These are phyloP conservation scores for Aleiodes sp. DNA, from an alignment of 1,140 invertebrate species.

Conservation along the genomic window DNA sequence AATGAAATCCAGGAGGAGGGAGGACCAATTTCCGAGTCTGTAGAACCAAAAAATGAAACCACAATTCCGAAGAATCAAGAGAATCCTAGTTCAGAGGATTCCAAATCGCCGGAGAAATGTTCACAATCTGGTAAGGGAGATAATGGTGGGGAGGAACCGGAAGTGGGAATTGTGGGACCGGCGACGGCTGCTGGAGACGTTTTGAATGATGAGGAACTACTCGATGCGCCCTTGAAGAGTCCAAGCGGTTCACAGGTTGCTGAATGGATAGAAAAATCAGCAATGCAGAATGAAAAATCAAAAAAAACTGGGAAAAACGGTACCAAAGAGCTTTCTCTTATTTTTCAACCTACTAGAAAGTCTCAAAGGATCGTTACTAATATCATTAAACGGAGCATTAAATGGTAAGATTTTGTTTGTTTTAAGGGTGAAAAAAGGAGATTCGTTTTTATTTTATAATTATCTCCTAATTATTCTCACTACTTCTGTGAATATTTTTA, in stretches of 20 bases:
- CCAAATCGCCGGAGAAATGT: not conserved
- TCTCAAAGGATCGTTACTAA: not conserved
- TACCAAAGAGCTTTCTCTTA: not conserved
- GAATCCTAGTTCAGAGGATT: not conserved
- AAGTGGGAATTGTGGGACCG: slow-evolving; percentile 25
- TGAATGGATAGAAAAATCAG: slow-evolving; percentile 21
- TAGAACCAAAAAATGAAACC: not conserved
- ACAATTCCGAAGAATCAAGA: not conserved
- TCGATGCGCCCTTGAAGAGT: slow-evolving; percentile 10
- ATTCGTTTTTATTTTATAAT: no score
- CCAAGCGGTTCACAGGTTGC: not conserved
- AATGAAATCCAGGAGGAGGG: not conserved
- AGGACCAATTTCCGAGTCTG: not conserved
- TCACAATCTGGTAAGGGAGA: not conserved
- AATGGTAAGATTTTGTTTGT: not conserved
- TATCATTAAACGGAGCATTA: not conserved
- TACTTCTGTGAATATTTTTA: no score
- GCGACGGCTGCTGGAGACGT: slow-evolving; percentile 24
- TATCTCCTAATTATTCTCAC: no score
- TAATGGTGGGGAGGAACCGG: slow-evolving; percentile 11
- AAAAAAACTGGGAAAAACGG: not conserved
- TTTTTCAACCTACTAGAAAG: not conserved
- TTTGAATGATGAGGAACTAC: slow-evolving; percentile 22
- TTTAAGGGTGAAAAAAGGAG: no score
- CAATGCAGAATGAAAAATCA: not conserved